Base-by-base conservation (phyloP, 2,797 vertebrate species). In the Pseudotriccus pelzelni region DNA sequence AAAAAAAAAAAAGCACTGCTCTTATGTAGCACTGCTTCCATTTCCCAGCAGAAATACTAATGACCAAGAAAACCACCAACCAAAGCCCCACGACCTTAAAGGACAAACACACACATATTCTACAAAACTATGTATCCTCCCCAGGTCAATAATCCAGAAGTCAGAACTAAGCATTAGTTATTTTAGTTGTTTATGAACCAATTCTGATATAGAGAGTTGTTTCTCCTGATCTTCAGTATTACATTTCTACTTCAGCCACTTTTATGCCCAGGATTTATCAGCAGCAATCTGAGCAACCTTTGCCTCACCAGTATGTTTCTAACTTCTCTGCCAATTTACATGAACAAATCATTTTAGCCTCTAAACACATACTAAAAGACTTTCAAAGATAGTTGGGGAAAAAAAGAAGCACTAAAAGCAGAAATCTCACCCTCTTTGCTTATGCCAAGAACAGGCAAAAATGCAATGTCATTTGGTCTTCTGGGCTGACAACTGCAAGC, bases 241-340 rank as follows among this genome's bases (percentile, higher is more conserved):
- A 41, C 39, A 75, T 84, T 89, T 69, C 11, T 1, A 82, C 47
- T 58, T 44, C 59, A 63, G 52, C 52, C 63, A 70, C 25, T 69
- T 90, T 78, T 81, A 92, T 43, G 50, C 14, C 23, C 20, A 81
- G 36, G 89, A 92, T 89, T 94, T 88, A 85, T 84, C 91, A 93
- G 83, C 0, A 87, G 60, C 69, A 75, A 78, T 50, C 53, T 19
- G 19, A 84, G 58, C 59, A 83, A 62, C 28, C 69, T 85, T 64
- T 44, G 44, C 72, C 69, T 69, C 44, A 34, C 46, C 43, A 69
- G 66, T 28, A 30, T 17, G 12, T 55, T 78, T 87, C 53, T 15
- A 49, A 53, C 9, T 66, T 59, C 73, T 77, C 70, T 15, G 43
- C 50, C 25, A 83, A 80, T 91, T 93, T 58, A 59, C 19, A 68